Evolutionary conservation across 2,888 invertebrate genomes (phyloP), one percentile per base, ranked within the genome.

Genomic region (Dolichomitus sp.): DNA sequence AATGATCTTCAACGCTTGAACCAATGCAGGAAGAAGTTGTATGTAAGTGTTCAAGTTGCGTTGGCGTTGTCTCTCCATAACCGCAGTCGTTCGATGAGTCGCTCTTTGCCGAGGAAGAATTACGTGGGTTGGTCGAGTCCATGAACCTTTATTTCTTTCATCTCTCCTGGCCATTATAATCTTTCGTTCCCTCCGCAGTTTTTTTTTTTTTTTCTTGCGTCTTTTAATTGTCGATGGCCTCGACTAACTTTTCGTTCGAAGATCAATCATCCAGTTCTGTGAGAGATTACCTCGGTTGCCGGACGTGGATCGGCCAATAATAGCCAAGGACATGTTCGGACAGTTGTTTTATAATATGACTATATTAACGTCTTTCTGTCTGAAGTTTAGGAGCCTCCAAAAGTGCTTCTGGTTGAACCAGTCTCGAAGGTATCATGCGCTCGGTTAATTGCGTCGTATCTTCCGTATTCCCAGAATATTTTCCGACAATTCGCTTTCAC

Each of bases 241-340:
- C 72, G 81, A 54, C 50, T 45, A 48, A 42, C 50, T 50, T 37
- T 37, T 77, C 40, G 30, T n/a, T 12, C 23, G 52, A 57, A 74
- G 33, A 70, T 77, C 74, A 61, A 77, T 80, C 83, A 78, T 65
- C 76, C 19, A 61, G 27, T 59, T 9, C 11, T 6, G 48, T 65
- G 19, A n/a, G 6, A 33, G 48, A 45, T 50, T 80, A 81, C 83
- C 81, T 83, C 83, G 83, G 17, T 42, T 63, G 57, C 77, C 77
- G 81, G 80, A 83, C 76, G 52, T 45, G 63, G n/a, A 72, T 50
- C 73, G 48, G 42, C 69, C 63, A 73, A 78, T 65, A 84, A 81
- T 78, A 81, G 33, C 77, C 81, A 78, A 84, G 83, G 81, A 78
- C 83, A 73, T 9, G 37, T 33, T 17, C 42, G 17, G 50, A 59